These are phyloP conservation scores for Mastacembelus armatus DNA, from an alignment of 2,797 vertebrate genomes.

Conservation along the genomic window DNA sequence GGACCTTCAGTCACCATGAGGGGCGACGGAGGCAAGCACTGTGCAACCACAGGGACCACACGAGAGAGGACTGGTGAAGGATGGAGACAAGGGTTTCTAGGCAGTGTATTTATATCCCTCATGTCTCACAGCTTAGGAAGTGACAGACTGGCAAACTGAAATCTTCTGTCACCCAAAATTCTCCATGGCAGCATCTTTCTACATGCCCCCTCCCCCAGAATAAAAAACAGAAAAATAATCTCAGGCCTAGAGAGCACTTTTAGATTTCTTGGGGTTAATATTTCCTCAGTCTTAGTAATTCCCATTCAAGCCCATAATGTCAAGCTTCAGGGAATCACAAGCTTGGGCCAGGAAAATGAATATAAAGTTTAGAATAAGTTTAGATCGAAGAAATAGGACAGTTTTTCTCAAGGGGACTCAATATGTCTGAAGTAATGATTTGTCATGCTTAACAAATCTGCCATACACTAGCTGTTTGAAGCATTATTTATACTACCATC, in stretches of 20 bases:
- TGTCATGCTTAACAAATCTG: constrained; percentile 63
- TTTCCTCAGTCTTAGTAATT: constrained; percentile 54
- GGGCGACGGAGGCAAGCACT: constrained; percentile 35
- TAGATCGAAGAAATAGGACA: constrained; percentile 61
- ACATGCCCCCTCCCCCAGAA: constrained; percentile 30
- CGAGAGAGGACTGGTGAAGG: constrained; percentile 67
- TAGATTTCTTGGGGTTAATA: constrained; percentile 58
- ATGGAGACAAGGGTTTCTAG: constrained; percentile 76
- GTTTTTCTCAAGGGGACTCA: constrained; percentile 56
- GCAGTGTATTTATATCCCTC: constrained; percentile 81
- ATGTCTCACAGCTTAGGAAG: constrained; percentile 79
- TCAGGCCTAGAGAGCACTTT: constrained; percentile 32
- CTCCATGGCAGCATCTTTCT: constrained; percentile 66
- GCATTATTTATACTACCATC: constrained; percentile 41
- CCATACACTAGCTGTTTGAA: constrained; percentile 61
- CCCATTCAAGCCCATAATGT: constrained; percentile 37
- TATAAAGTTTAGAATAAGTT: constrained; percentile 62
- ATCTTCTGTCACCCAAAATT: constrained; percentile 76
- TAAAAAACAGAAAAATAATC: constrained; percentile 63
- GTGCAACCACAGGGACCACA: constrained; percentile 54
- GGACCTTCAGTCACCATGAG: constrained; percentile 45
- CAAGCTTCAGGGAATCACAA: constrained; percentile 49
- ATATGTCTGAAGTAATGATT: constrained; percentile 68
- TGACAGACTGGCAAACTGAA: constrained; percentile 79
- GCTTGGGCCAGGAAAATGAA: constrained; percentile 46